phyloP scores from a whole-genome alignment of 2,113 vertebrate genomes.

The Apaloderma vittatum region DNA sequence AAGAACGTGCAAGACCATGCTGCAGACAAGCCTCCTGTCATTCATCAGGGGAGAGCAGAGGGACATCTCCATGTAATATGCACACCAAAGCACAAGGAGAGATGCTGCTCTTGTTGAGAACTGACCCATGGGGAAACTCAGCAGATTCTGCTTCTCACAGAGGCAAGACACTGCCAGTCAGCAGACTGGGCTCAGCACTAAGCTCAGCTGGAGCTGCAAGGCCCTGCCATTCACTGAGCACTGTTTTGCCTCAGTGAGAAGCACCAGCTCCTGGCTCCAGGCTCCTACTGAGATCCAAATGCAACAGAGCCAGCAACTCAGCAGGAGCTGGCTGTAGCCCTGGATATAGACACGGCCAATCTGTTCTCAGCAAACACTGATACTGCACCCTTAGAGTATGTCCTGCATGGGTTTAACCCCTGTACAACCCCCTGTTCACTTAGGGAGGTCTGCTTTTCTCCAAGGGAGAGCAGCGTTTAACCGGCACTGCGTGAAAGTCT shows the following conservation, averaged over 20 bases:
- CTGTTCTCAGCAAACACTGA: not conserved
- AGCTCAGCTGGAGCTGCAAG: not conserved
- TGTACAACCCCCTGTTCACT: not conserved
- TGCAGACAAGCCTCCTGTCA: not conserved
- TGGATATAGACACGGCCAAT: not conserved
- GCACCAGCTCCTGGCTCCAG: constrained; percentile 14
- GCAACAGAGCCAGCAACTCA: not conserved
- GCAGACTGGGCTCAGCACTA: not conserved
- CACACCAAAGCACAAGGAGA: not conserved
- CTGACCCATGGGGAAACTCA: not conserved
- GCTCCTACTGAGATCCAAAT: not conserved
- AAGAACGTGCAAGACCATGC: not conserved
- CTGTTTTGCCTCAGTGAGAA: not conserved
- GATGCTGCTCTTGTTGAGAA: not conserved
- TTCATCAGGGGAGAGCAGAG: not conserved
- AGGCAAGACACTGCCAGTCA: not conserved
- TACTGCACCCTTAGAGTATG: not conserved
- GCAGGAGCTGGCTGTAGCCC: not conserved
- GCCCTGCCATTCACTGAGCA: not conserved
- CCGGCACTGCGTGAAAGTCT: not conserved
- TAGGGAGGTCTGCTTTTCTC: not conserved
- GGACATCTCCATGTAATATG: fast-evolving
- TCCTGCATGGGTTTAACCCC: not conserved
- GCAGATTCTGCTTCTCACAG: not conserved
- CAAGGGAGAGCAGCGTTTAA: not conserved